phyloP scores from a whole-genome alignment of 2,888 invertebrate species.

The Caenorhabditis sp. region DNA sequence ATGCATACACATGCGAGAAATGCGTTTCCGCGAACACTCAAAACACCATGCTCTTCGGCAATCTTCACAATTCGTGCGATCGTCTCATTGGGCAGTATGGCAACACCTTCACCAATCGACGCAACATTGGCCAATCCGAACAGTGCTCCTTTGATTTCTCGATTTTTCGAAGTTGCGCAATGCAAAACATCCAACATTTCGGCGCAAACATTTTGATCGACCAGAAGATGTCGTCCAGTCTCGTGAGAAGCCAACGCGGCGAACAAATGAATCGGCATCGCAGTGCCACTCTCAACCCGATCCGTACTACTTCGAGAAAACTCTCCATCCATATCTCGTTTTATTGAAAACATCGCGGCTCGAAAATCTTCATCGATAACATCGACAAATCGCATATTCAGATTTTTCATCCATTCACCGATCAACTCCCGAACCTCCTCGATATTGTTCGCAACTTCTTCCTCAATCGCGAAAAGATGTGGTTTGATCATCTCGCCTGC shows the following conservation, averaged over 20 bases:
- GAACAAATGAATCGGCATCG: slow-evolving; percentile 55
- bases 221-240: slow-evolving; percentile 40
- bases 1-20: slow-evolving; percentile 65
- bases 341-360: slow-evolving; percentile 85
- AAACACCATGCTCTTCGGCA: slow-evolving; percentile 57
- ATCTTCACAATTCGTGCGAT: slow-evolving; percentile 44
- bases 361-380: slow-evolving; percentile 88
- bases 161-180: neutral
- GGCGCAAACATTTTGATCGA: slow-evolving; percentile 25
- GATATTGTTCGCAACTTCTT: slow-evolving; percentile 36
- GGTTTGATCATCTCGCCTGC: slow-evolving; percentile 58
- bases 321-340: slow-evolving; percentile 81
- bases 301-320: slow-evolving; percentile 76
- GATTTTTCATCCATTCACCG: slow-evolving; percentile 60
- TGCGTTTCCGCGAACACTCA: slow-evolving; percentile 65
- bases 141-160: slow-evolving; percentile 52
- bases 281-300: slow-evolving; percentile 41
- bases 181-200: slow-evolving; percentile 4
- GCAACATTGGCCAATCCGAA: slow-evolving; percentile 56
- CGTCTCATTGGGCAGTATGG: slow-evolving; percentile 38
- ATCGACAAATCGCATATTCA: slow-evolving; percentile 80
- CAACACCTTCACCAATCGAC: slow-evolving; percentile 31
- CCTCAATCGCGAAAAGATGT: slow-evolving; percentile 53
- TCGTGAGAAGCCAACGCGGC: slow-evolving; percentile 50
- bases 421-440: slow-evolving; percentile 44